Conservation (phyloP, 2,888 invertebrate genomes). For the Zygaena filipendulae region DNA sequence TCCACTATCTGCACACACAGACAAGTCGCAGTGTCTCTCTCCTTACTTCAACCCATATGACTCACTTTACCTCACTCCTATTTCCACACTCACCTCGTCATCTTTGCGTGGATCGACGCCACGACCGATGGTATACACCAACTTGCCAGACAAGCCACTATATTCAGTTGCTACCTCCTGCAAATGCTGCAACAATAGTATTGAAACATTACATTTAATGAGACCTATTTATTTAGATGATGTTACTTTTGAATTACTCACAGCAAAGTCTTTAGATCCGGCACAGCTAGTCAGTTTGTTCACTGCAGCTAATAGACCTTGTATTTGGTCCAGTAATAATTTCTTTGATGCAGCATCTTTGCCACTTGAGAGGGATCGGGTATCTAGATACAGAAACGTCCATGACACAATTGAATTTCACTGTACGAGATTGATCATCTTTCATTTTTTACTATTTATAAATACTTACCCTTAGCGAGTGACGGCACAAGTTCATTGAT, state of each 20-base stretch:
- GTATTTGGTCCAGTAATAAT: too few species aligned
- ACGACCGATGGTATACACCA: constrained; percentile 27
- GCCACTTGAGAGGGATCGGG: too few species aligned
- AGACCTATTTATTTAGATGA: not conserved
- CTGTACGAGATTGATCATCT: too few species aligned
- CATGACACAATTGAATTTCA: too few species aligned
- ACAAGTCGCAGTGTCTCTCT: constrained; percentile 11
- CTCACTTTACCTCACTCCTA: too few species aligned
- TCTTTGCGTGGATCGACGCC: constrained; percentile 22
- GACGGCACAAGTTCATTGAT: constrained; percentile 26
- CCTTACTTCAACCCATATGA: constrained; percentile 24
- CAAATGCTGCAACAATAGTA: constrained; percentile 21
- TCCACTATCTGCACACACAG: constrained; percentile 33
- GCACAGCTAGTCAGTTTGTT: too few species aligned
- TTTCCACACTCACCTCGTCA: constrained; percentile 28
- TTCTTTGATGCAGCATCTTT: too few species aligned
- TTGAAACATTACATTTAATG: not conserved
- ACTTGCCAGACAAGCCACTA: constrained; percentile 22
- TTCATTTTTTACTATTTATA: not conserved
- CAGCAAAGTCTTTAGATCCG: constrained; percentile 88
- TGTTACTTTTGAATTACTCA: constrained; percentile 28
- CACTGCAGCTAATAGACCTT: too few species aligned
- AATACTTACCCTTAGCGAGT: constrained; percentile 23
- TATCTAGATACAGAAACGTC: too few species aligned
- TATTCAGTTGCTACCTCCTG: constrained; percentile 24